Evolutionary conservation across 1,140 invertebrate genomes (phyloP).

Genomic region (Pseudobourletiella spinata): DNA sequence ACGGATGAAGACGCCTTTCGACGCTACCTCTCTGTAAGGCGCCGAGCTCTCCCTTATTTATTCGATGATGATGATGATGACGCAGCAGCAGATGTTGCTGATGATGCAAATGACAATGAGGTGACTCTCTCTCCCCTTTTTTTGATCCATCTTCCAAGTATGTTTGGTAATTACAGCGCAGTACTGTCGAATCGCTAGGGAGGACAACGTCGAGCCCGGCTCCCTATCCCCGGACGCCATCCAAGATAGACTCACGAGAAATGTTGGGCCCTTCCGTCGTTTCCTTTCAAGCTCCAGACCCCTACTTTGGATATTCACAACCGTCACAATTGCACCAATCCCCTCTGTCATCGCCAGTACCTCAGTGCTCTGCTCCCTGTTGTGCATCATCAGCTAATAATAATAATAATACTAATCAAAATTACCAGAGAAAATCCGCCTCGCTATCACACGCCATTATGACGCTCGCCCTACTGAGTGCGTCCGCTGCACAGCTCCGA

Average conservation of each 20-base stretch:
- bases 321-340: not conserved
- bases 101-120: not conserved
- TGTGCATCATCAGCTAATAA: not conserved
- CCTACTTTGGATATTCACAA: not conserved
- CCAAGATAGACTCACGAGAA: not conserved
- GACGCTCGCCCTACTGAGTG: slow-evolving; percentile 30
- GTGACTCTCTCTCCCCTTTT: not conserved
- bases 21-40: slow-evolving; percentile 34
- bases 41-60: slow-evolving; percentile 12
- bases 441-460: slow-evolving; percentile 31
- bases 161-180: not conserved
- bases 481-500: slow-evolving; percentile 33
- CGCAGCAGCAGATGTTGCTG: not conserved
- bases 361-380: not conserved
- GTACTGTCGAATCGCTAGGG: slow-evolving; percentile 9
- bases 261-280: not conserved
- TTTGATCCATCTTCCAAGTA: no score
- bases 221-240: not conserved
- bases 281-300: no score
- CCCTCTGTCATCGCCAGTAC: not conserved
- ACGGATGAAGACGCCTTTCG: slow-evolving; percentile 30
- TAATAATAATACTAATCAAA: not conserved
- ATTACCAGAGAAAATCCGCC: slow-evolving; percentile 12
- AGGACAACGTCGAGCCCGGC: not conserved
- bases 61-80: not conserved